Base-by-base conservation (phyloP, 2,888 invertebrate species). In the Spialia ferax region DNA sequence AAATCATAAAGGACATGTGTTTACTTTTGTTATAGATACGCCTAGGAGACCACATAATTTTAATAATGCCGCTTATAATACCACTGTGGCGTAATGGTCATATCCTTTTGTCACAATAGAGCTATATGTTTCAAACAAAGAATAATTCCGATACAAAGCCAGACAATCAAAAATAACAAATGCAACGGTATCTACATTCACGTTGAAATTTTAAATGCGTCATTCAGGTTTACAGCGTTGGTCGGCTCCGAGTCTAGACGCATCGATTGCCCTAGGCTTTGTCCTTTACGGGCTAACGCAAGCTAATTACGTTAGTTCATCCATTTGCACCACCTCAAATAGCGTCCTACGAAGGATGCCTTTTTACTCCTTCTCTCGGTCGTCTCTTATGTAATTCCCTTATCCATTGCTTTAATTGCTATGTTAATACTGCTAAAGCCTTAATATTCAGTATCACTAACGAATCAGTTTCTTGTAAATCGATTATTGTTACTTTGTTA, bases 211-310 rank as follows among this genome's bases (percentile, higher is more conserved):
- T 78, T 79, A 76, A 74, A 77, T 75, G 73, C 73, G 67, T 66
- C 70, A 71, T 71, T 68, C 73, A 73, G 79, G 76, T 84, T 79
- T 82, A 78, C 74, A 63, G 70, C 75, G 71, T 68, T 73, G 71
- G 74, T 78, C 75, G 79, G 75, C 77, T 54, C 79, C 76, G 74
- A 80, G 92, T 91, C 92, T 92, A 92, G 92, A 91, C 92, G 81
- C 83, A 92, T 93, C 92, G 92, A 93, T 92, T 91, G 78, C 74
- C 76, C 78, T 65, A 65, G 57, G 64, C 56, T 35, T 63, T 73
- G 74, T 80, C 79, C 79, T 79, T 81, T 80, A 80, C 80, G 82
- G 81, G 73, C 70, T 71, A 71, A 70, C 48, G 67, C 74, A 76
- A 84, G 84, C 85, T 87, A 62, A 68, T 68, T 84, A 82, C 79